Conservation (phyloP, 2,113 vertebrate species). For the Melanotaenia duboulayi region DNA sequence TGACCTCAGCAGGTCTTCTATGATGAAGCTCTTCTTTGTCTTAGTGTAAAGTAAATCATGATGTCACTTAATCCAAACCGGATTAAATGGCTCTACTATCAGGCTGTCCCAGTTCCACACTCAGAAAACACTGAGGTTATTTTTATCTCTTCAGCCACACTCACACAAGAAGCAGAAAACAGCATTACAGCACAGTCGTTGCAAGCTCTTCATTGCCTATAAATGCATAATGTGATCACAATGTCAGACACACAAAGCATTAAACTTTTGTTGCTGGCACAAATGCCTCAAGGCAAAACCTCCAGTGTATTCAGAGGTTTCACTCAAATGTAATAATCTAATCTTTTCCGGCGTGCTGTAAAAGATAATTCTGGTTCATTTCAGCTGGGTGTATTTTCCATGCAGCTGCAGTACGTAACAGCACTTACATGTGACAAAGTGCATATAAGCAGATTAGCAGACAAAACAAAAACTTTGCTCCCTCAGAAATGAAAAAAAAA, state of each 20-base stretch:
- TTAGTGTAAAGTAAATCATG: conserved; percentile 5
- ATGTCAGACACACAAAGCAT: background rate
- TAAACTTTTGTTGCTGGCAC: background rate
- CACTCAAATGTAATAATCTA: too few relatives aligned
- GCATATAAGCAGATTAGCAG: too few relatives aligned
- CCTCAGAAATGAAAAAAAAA: too few relatives aligned
- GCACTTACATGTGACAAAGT: too few relatives aligned
- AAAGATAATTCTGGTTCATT: too few relatives aligned
- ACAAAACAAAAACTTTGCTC: too few relatives aligned
- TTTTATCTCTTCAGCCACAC: conserved; percentile 32
- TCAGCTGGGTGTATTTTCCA: too few relatives aligned
- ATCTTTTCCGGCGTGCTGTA: too few relatives aligned
- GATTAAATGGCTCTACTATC: conserved; percentile 35
- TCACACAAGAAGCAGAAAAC: conserved; percentile 6
- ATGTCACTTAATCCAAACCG: conserved; percentile 26
- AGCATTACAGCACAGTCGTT: background rate
- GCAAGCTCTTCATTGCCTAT: too few relatives aligned
- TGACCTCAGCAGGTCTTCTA: background rate
- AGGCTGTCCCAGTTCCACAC: conserved; percentile 37
- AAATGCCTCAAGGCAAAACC: background rate
- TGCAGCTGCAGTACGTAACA: too few relatives aligned
- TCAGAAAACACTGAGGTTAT: conserved; percentile 35
- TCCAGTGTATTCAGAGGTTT: background rate
- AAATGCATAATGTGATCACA: background rate
- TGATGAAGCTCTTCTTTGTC: background rate